Base-by-base conservation (phyloP, 2,113 vertebrate species). In the Oreochromis niloticus region DNA sequence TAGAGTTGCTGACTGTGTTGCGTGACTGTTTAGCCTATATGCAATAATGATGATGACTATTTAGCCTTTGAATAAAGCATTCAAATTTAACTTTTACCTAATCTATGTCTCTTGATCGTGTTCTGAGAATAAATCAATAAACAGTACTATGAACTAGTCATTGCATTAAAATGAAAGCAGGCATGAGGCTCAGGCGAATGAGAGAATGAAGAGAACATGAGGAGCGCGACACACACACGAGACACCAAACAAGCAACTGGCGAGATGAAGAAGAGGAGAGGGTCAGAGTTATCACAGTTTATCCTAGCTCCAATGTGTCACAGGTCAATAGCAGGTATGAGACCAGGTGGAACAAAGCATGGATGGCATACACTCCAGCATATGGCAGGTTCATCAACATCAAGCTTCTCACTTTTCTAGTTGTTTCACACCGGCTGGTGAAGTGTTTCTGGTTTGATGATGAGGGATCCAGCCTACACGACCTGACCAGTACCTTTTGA, bases 101-200 rank as follows among this genome's bases (percentile, higher is more conserved):
- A 78, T 52, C 73, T 52, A 52, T 52, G 46, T 52, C 10, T 30
- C 46, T 78, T 78, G 27, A 78, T n/a, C 3, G 3, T 12, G 46
- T 78, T 50, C 27, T 32, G 73, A 52, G 48, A 78, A 78, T 78
- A 78, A 50, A 78, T 50, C 16, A 32, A 19, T 78, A 50, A 50
- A 50, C 19, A 52, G 10, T 7, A 32, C 1, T 50, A 78, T 6
- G 17, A 78, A 30, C 46, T 22, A 11, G 11, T 55, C 54, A 6
- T 55, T 22, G 24, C 54, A 12, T 55, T 6, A 55, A 55, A 55
- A 55, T n/a, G 52, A n/a, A 9, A 32, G 71, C 46, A 48, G 6
- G 68, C 6, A 48, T 30, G 6, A 24, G 16, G 43, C 9, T 50
- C 16, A 32, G 43, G 24, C 1, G 6, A 73, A 73, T 27, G 16